These are phyloP conservation scores for Phoxinus phoxinus DNA, from an alignment of 2,113 vertebrate genomes.

Conservation along the genomic window DNA sequence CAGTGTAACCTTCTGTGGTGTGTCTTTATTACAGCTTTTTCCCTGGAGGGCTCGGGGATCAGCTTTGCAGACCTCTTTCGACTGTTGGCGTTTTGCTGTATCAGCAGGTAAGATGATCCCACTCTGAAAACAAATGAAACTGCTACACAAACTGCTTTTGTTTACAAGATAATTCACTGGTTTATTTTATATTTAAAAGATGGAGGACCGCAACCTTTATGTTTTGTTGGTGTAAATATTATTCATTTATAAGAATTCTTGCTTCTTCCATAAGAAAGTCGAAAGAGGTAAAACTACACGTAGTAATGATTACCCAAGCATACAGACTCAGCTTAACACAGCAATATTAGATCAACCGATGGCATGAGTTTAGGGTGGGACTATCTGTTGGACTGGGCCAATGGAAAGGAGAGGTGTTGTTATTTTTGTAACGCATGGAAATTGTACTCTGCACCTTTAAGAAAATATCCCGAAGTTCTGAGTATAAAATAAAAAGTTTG, in stretches of 20 bases:
- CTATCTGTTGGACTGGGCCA: not conserved
- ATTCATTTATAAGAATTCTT: not conserved
- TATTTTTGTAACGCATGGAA: not conserved
- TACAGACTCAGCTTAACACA: not conserved
- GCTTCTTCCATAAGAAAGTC: not conserved
- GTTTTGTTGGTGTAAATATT: not conserved
- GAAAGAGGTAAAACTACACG: not conserved
- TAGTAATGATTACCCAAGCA: not conserved
- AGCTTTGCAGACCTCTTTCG: conserved; percentile 95
- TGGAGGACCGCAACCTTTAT: not conserved
- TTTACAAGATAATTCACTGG: not conserved
- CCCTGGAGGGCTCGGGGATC: conserved; percentile 92
- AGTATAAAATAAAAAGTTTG: not conserved
- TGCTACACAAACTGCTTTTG: not conserved
- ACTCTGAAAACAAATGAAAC: not conserved
- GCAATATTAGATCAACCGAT: not conserved
- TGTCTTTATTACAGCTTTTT: conserved; percentile 81
- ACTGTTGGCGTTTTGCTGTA: conserved; percentile 95
- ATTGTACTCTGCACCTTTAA: not conserved
- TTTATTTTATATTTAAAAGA: not conserved
- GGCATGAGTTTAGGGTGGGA: not conserved
- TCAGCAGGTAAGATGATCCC: conserved; percentile 87
- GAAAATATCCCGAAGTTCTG: not conserved
- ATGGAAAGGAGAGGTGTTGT: not conserved
- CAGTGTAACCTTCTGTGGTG: not conserved